phyloP scores from a whole-genome alignment of 2,888 invertebrate species.

The Odontocerum albicorne region DNA sequence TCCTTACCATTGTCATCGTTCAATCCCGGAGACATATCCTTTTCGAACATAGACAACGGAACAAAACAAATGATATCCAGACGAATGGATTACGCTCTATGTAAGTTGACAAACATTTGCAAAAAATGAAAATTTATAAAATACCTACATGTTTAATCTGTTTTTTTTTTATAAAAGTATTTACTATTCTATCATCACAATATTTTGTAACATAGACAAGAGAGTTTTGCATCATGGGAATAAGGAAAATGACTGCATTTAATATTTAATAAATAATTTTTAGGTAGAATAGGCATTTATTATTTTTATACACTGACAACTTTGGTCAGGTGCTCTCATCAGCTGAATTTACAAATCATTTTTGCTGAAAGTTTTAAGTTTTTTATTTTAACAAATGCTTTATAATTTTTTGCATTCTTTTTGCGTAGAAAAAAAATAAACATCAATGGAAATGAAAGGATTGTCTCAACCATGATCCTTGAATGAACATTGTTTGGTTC shows the following conservation, averaged over 20 bases:
- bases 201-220: conserved; percentile 25
- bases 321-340: conserved; percentile 29
- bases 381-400: conserved; percentile 32
- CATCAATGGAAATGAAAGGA: conserved; percentile 29
- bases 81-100: conserved; percentile 83
- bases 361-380: conserved; percentile 29
- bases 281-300: conserved; percentile 34
- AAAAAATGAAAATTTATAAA: conserved; percentile 1
- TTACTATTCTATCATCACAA: conserved; percentile 16
- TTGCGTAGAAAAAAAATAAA: conserved; percentile 30
- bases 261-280: conserved; percentile 14
- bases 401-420: conserved; percentile 36
- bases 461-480: not conserved
- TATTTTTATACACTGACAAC: conserved; percentile 18
- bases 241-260: conserved; percentile 31
- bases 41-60: conserved; percentile 51
- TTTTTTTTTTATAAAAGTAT: conserved; percentile 8
- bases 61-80: conserved; percentile 61
- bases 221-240: conserved; percentile 35
- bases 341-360: conserved; percentile 26
- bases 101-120: conserved; percentile 61
- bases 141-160: conserved; percentile 1
- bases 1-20: conserved; percentile 60
- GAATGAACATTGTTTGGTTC: conserved; percentile 4
- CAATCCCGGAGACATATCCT: conserved; percentile 48